Conservation (phyloP, 2,797 vertebrate species). For the Acanthornis magna region DNA sequence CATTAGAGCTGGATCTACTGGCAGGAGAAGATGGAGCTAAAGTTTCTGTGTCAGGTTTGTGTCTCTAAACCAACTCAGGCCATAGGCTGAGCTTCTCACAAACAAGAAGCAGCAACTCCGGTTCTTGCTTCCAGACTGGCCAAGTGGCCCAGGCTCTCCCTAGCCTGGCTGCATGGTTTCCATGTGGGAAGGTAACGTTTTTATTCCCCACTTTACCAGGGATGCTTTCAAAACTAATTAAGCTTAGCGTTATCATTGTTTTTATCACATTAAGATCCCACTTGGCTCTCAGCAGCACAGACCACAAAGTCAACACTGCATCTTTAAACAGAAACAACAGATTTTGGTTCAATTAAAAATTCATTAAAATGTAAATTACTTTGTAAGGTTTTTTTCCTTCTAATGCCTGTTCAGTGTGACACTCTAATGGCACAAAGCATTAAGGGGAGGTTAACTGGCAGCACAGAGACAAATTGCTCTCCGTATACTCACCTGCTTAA, state of each 20-base stretch:
- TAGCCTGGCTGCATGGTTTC: not conserved
- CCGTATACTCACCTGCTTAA: not conserved
- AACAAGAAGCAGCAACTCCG: not conserved
- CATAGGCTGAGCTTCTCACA: not conserved
- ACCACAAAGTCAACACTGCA: slow-evolving; percentile 78
- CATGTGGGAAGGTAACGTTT: not conserved
- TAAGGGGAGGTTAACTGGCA: slow-evolving; percentile 56
- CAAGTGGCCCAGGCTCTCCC: not conserved
- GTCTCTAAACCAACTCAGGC: rapidly evolving
- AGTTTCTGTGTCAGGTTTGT: not conserved
- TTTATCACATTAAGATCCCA: slow-evolving; percentile 79
- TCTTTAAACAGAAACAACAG: slow-evolving; percentile 84
- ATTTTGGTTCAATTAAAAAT: slow-evolving; percentile 86
- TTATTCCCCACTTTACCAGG: slow-evolving; percentile 49
- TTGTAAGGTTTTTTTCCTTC: slow-evolving; percentile 67
- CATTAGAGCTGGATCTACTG: not conserved
- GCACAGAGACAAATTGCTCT: slow-evolving; percentile 11
- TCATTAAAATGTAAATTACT: slow-evolving; percentile 85
- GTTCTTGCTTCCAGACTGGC: not conserved
- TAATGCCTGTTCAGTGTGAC: slow-evolving; percentile 67
- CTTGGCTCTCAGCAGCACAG: slow-evolving; percentile 74
- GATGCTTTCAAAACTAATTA: slow-evolving; percentile 77
- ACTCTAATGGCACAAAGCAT: slow-evolving; percentile 66
- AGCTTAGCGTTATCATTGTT: slow-evolving; percentile 78
- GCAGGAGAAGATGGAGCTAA: not conserved